Conservation (phyloP, 2,888 invertebrate genomes). For the Hybos culiciformis region DNA sequence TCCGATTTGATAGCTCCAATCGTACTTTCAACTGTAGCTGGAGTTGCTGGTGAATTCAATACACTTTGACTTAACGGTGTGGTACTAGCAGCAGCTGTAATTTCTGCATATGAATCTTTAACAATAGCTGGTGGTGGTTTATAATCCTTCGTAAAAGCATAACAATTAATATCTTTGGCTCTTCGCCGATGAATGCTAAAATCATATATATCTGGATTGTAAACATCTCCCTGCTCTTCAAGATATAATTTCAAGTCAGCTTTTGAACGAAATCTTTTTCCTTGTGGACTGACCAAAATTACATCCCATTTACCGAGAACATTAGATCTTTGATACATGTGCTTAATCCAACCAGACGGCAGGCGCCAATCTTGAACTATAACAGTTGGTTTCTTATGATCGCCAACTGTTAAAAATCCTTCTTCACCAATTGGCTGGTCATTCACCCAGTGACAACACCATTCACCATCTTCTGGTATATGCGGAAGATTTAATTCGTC, state of each 20-base stretch:
- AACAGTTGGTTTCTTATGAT: slow-evolving; percentile 38
- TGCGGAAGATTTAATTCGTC: slow-evolving; percentile 33
- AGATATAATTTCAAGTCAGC: slow-evolving; percentile 40
- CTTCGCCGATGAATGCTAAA: slow-evolving; percentile 43
- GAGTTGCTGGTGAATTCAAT: slow-evolving; percentile 1
- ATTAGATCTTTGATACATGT: slow-evolving; percentile 57
- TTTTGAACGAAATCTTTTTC: slow-evolving; percentile 46
- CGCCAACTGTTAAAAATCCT: slow-evolving; percentile 34
- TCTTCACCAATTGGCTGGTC: slow-evolving; percentile 50
- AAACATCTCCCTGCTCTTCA: slow-evolving; percentile 32
- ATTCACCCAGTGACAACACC: slow-evolving; percentile 56
- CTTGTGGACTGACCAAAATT: slow-evolving; percentile 50
- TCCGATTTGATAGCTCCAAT: slow-evolving; percentile 4
- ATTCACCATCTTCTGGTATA: slow-evolving; percentile 40
- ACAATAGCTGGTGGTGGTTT: slow-evolving; percentile 25
- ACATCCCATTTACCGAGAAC: slow-evolving; percentile 70
- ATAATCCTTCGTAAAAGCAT: slow-evolving; percentile 32
- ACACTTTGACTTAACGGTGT: slow-evolving; percentile 11
- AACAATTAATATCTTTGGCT: slow-evolving; percentile 35
- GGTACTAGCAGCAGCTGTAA: slow-evolving; percentile 13
- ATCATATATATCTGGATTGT: slow-evolving; percentile 44
- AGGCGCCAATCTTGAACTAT: slow-evolving; percentile 61
- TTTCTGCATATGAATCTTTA: slow-evolving; percentile 18
- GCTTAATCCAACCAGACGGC: slow-evolving; percentile 65
- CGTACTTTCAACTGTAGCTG: not conserved